Conservation (phyloP, 2,888 invertebrate species). For the Diaprepes abbreviatus region DNA sequence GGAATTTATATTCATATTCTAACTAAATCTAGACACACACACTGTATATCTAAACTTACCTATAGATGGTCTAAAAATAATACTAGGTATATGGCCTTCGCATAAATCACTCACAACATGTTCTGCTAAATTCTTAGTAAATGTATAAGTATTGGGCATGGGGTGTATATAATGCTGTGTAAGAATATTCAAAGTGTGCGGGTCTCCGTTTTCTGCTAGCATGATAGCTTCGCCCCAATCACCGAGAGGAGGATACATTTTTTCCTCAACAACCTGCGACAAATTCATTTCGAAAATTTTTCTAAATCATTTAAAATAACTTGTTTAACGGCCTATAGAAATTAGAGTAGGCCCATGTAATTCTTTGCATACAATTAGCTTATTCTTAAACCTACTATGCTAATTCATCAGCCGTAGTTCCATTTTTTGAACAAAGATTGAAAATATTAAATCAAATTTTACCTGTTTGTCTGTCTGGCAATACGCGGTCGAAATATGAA, state of each 20-base stretch:
- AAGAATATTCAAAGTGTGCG: slow-evolving; percentile 70
- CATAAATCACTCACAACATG: slow-evolving; percentile 77
- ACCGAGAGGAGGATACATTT: slow-evolving; percentile 78
- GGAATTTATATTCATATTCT: too few species aligned
- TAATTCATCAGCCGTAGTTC: not conserved
- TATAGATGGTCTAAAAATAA: slow-evolving; percentile 90
- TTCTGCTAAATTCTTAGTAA: slow-evolving; percentile 90
- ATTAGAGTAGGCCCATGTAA: not conserved
- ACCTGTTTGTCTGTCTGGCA: slow-evolving; percentile 79
- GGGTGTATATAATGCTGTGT: slow-evolving; percentile 74
- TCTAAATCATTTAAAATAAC: too few species aligned
- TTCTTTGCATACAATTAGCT: not conserved
- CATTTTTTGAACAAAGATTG: too few species aligned
- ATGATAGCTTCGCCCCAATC: slow-evolving; percentile 79
- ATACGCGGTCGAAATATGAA: slow-evolving; percentile 92
- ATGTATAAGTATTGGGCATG: slow-evolving; percentile 92
- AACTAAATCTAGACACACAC: too few species aligned
- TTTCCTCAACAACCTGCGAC: slow-evolving; percentile 76
- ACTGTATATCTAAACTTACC: slow-evolving; percentile 71
- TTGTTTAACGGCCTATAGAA: too few species aligned
- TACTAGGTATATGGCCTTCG: slow-evolving; percentile 76
- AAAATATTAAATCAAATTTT: too few species aligned
- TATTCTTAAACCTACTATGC: too few species aligned
- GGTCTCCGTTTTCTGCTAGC: slow-evolving; percentile 75
- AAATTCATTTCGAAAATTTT: too few species aligned